Percentiles rank a stretch among this genome's conserved stretches.
These are phyloP conservation scores for Eueremaeus valkanovi DNA, from an alignment of 2,888 invertebrate genomes.

Conservation along the genomic window DNA sequence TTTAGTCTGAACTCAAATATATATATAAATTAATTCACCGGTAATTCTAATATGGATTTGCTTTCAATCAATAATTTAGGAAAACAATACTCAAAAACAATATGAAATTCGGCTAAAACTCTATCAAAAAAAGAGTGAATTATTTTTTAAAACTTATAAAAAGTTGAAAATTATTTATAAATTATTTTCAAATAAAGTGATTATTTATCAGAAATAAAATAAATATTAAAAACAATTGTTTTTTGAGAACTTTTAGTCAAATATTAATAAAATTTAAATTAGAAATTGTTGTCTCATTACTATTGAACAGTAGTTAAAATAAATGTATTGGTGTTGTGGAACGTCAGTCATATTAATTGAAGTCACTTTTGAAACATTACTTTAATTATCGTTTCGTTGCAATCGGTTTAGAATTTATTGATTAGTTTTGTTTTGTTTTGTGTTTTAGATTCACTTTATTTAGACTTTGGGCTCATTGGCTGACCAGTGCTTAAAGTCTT, in stretches of 20 bases:
- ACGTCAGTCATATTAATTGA: neutral
- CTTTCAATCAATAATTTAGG: too few relatives aligned
- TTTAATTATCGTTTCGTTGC: slow-evolving; percentile 25
- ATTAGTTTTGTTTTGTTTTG: neutral
- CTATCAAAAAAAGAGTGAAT: neutral
- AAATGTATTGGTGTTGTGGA: neutral
- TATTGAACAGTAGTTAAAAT: neutral
- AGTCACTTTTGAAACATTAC: slow-evolving; percentile 26
- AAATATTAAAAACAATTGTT: neutral
- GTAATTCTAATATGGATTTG: too few relatives aligned
- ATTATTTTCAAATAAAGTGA: too few relatives aligned
- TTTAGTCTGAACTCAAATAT: too few relatives aligned
- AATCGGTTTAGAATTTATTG: neutral
- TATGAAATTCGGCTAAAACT: too few relatives aligned
- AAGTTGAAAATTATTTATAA: too few relatives aligned
- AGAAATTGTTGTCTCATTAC: neutral
- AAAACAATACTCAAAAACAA: too few relatives aligned
- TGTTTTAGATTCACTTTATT: neutral
- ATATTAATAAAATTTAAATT: too few relatives aligned
- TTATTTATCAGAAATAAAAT: too few relatives aligned
- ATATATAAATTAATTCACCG: too few relatives aligned
- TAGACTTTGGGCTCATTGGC: too few relatives aligned
- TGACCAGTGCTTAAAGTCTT: slow-evolving; percentile 17
- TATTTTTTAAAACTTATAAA: neutral
- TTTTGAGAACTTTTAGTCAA: neutral